Evolutionary conservation across 1,140 invertebrate genomes (phyloP).

Genomic region (Calliphora vicina): DNA sequence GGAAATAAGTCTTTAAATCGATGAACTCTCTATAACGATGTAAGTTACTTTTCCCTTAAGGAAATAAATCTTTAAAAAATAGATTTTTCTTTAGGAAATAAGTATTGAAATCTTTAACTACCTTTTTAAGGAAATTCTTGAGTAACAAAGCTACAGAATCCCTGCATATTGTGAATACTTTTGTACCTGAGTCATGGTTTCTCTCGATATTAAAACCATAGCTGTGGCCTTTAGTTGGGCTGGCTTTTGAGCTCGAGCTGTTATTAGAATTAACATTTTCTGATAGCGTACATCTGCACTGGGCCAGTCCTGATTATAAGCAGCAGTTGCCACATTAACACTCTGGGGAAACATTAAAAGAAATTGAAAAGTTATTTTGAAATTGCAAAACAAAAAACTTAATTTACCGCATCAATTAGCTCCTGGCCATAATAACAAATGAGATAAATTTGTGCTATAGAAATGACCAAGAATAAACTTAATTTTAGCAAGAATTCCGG

Average conservation of each 20-base stretch:
- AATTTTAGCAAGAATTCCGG: constrained; percentile 49
- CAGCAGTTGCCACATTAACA: constrained; percentile 38
- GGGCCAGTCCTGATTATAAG: constrained; percentile 47
- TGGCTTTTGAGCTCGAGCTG: constrained; percentile 44
- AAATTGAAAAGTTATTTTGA: background rate
- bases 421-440: constrained; percentile 53
- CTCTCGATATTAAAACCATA: constrained; percentile 46
- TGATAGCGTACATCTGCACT: constrained; percentile 42
- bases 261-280: constrained; percentile 48
- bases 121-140: too few species aligned
- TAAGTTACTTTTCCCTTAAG: too few species aligned
- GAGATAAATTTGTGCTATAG: constrained; percentile 48
- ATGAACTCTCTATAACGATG: too few species aligned
- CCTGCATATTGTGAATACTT: background rate
- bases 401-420: constrained; percentile 48
- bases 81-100: too few species aligned
- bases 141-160: too few species aligned
- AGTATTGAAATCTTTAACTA: too few species aligned
- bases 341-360: constrained; percentile 46
- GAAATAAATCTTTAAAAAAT: too few species aligned
- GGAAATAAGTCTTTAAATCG: too few species aligned
- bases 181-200: constrained; percentile 46
- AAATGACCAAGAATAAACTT: constrained; percentile 45
- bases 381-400: too few species aligned
- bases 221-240: constrained; percentile 45